These are phyloP conservation scores for Ancistrus triradiatus DNA, from an alignment of 2,113 vertebrate species.

Conservation along the genomic window DNA sequence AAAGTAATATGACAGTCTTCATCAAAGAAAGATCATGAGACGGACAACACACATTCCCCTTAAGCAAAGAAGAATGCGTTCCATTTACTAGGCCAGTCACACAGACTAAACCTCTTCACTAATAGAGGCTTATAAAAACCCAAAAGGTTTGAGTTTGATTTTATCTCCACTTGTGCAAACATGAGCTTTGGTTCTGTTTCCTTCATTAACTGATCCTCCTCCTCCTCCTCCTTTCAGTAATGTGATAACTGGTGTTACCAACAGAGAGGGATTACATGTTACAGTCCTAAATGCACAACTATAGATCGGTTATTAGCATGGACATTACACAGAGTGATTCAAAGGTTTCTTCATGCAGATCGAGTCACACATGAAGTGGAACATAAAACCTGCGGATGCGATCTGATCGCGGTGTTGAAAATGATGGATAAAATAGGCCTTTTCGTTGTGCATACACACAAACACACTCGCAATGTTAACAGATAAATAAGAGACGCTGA, in stretches of 20 bases:
- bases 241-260: too few species aligned
- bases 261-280: conserved; percentile 12
- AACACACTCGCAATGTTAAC: background rate
- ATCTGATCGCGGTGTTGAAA: too few species aligned
- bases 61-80: conserved; percentile 8
- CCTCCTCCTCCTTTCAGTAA: too few species aligned
- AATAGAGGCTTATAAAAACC: conserved; percentile 17
- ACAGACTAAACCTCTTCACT: conserved; percentile 1
- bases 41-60: background rate
- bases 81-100: conserved; percentile 4
- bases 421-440: background rate
- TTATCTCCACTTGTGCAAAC: conserved; percentile 30
- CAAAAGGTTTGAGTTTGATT: conserved; percentile 8
- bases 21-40: conserved; percentile 6
- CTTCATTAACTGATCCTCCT: background rate
- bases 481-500: conserved; percentile 25
- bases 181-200: conserved; percentile 17
- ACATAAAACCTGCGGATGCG: too few species aligned
- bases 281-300: background rate
- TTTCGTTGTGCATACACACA: too few species aligned
- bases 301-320: conserved; percentile 4
- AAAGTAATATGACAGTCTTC: background rate
- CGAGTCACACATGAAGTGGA: too few species aligned
- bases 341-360: too few species aligned
- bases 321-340: too few species aligned